These are phyloP conservation scores for Apoda limacodes DNA, from an alignment of 2,888 invertebrate genomes.

Conservation along the genomic window DNA sequence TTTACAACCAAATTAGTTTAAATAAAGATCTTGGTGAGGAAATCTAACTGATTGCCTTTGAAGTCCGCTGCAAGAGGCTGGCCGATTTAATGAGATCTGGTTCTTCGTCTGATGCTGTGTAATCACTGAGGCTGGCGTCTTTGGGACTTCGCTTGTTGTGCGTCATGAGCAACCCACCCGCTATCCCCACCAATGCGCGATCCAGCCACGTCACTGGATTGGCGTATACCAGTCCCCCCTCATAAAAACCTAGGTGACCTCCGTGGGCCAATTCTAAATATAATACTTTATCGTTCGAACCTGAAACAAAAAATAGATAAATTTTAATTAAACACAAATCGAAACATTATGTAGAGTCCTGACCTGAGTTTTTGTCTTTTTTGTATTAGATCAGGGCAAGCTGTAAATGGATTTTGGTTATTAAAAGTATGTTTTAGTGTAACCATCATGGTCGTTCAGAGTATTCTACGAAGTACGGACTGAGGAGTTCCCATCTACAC, in stretches of 20 bases:
- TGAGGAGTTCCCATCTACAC: too few species aligned
- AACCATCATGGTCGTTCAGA: too few species aligned
- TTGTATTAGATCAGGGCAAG: too few species aligned
- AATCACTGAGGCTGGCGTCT: slow-evolving; percentile 19
- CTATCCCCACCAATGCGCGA: slow-evolving; percentile 84
- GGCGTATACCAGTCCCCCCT: slow-evolving; percentile 88
- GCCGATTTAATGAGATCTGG: slow-evolving; percentile 54
- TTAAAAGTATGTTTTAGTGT: too few species aligned
- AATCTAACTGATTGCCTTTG: too few species aligned
- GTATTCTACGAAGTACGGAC: too few species aligned
- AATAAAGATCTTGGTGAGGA: too few species aligned
- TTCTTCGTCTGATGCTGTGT: slow-evolving; percentile 32
- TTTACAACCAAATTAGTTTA: not conserved
- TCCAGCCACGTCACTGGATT: slow-evolving; percentile 95
- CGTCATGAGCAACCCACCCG: slow-evolving; percentile 78
- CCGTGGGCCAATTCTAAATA: slow-evolving; percentile 90
- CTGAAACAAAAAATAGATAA: slow-evolving; percentile 61
- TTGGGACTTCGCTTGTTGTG: slow-evolving; percentile 58
- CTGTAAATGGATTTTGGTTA: too few species aligned
- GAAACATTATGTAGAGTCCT: too few species aligned
- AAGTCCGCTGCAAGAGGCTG: slow-evolving; percentile 52
- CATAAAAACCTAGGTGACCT: slow-evolving; percentile 95
- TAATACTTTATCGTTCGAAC: slow-evolving; percentile 73
- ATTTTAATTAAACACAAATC: too few species aligned
- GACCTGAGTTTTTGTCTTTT: too few species aligned